These are phyloP conservation scores for Melanerpes formicivorus DNA, from an alignment of 2,113 vertebrate genomes.

Conservation along the genomic window DNA sequence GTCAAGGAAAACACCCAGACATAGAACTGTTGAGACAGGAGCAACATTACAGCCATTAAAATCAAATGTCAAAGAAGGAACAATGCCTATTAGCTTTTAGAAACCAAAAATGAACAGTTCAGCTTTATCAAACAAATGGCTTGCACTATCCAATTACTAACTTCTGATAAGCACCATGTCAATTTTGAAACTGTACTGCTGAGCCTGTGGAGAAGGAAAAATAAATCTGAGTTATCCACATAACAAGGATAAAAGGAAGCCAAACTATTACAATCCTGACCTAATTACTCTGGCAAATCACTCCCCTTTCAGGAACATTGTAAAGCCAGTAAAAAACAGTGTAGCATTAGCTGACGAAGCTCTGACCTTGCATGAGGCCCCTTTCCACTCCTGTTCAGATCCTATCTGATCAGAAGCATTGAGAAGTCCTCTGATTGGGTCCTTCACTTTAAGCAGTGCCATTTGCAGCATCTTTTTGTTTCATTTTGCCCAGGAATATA, in stretches of 20 bases:
- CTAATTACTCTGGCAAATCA: conserved; percentile 57
- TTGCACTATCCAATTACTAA: conserved; percentile 64
- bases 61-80: conserved; percentile 71
- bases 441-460: not conserved
- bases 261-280: conserved; percentile 38
- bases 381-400: not conserved
- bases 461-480: not conserved
- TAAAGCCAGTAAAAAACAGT: not conserved
- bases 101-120: conserved; percentile 61
- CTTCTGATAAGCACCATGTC: conserved; percentile 65
- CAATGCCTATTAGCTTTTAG: conserved; percentile 69
- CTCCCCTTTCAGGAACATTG: not conserved
- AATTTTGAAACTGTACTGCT: conserved; percentile 59
- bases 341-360: not conserved
- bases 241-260: conserved; percentile 57
- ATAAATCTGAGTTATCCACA: conserved; percentile 35
- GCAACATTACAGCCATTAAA: conserved; percentile 73
- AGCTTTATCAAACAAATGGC: conserved; percentile 70
- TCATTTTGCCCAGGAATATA: not conserved
- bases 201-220: conserved; percentile 31
- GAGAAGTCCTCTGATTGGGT: not conserved
- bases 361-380: not conserved
- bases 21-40: conserved; percentile 60
- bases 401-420: not conserved
- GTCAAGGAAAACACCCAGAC: conserved; percentile 52